These are phyloP conservation scores for Gerris buenoi DNA, from an alignment of 1,140 invertebrate genomes.

Conservation along the genomic window DNA sequence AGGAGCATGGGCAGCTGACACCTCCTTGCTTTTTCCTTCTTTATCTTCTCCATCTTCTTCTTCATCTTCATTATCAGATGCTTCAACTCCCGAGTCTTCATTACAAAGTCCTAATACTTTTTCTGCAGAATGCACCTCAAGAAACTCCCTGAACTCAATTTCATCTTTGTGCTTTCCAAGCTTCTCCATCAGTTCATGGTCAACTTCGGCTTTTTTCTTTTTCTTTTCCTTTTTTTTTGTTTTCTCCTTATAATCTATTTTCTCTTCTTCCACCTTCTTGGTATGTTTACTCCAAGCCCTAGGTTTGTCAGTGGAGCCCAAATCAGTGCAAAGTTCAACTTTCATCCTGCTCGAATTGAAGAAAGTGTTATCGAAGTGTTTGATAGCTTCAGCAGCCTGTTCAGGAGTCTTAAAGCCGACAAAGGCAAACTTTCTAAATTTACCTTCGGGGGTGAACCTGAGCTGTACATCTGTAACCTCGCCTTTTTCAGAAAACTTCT, in stretches of 20 bases:
- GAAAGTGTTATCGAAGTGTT: slow-evolving; percentile 69
- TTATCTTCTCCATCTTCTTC: slow-evolving; percentile 15
- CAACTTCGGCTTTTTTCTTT: slow-evolving; percentile 25
- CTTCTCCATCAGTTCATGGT: slow-evolving; percentile 25
- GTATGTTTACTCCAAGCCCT: slow-evolving; percentile 79
- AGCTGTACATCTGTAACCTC: slow-evolving; percentile 79
- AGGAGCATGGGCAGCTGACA: slow-evolving; percentile 44
- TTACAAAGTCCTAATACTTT: background rate
- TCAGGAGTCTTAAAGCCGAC: slow-evolving; percentile 70
- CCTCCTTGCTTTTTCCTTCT: slow-evolving; percentile 8
- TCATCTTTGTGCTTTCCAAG: slow-evolving; percentile 62
- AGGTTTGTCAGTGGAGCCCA: slow-evolving; percentile 70
- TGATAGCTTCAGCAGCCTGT: slow-evolving; percentile 55
- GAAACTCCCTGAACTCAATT: slow-evolving; percentile 74
- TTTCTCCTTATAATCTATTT: slow-evolving; percentile 12
- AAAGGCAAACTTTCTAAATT: slow-evolving; percentile 83
- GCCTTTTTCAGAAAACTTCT: slow-evolving; percentile 64
- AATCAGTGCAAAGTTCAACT: slow-evolving; percentile 57
- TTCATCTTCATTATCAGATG: slow-evolving; percentile 17
- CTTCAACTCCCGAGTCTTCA: too few species aligned
- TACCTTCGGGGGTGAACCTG: slow-evolving; percentile 79
- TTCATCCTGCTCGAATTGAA: slow-evolving; percentile 63
- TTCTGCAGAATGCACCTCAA: slow-evolving; percentile 55
- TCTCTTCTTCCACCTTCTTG: slow-evolving; percentile 31
- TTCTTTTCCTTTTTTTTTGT: slow-evolving; percentile 19